phyloP scores from a whole-genome alignment of 2,888 invertebrate species.

The Metacarcinus magister region DNA sequence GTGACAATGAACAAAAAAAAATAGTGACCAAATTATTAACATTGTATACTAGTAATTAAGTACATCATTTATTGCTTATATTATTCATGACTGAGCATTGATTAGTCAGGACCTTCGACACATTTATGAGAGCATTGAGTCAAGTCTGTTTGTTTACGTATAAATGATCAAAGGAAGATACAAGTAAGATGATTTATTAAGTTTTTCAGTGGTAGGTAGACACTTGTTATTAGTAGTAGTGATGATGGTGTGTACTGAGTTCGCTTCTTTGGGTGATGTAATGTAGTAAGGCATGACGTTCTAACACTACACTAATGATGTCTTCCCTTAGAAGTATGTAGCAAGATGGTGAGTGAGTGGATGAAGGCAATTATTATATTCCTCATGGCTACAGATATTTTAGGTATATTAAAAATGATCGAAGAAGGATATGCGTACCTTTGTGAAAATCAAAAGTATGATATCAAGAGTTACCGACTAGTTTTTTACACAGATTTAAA shows the following conservation, averaged over 20 bases:
- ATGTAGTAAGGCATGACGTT: not conserved
- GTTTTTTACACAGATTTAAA: constrained; percentile 19
- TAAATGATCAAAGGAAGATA: not conserved
- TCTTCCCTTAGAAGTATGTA: not conserved
- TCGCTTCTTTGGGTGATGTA: not conserved
- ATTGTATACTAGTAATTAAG: not conserved
- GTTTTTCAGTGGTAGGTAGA: too few relatives aligned
- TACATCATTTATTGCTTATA: not conserved
- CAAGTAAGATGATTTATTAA: not conserved
- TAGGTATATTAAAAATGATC: not conserved
- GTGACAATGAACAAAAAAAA: not conserved
- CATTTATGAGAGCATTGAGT: not conserved
- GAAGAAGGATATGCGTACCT: not conserved
- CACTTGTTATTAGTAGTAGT: too few relatives aligned
- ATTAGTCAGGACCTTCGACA: too few relatives aligned
- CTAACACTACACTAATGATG: not conserved
- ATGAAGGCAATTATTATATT: not conserved
- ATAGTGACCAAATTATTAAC: not conserved
- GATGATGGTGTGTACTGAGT: not conserved
- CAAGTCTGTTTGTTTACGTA: not conserved
- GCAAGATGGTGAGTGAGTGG: not conserved
- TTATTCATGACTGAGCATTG: not conserved
- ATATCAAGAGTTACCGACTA: constrained; percentile 22
- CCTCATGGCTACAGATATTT: not conserved
- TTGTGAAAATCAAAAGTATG: not conserved